A percentile compares a stretch with the other conserved stretches of the same genome.
These are phyloP conservation scores for Myotis findleyi DNA, from an alignment of 2,797 vertebrate genomes.

Conservation along the genomic window DNA sequence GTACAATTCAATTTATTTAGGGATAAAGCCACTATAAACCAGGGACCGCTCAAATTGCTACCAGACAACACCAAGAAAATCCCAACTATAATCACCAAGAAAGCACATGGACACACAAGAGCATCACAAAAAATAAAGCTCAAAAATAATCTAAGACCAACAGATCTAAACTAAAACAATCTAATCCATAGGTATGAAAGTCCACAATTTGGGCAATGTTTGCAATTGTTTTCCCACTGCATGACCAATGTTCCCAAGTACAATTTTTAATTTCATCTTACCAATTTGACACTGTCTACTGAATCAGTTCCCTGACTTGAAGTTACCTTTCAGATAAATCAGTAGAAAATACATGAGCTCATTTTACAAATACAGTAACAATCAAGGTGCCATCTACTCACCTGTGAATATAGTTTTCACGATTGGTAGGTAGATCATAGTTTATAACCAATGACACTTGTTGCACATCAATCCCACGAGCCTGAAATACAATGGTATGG, in stretches of 20 bases:
- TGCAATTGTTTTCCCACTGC: slow-evolving; percentile 77
- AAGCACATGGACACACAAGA: slow-evolving; percentile 70
- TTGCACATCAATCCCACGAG: slow-evolving; percentile 99
- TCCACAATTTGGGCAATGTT: slow-evolving; percentile 27
- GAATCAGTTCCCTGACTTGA: neutral
- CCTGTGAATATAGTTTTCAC: slow-evolving; percentile 99
- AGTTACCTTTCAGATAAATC: slow-evolving; percentile 32
- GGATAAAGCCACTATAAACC: slow-evolving; percentile 86
- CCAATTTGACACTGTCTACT: neutral
- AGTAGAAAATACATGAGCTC: neutral
- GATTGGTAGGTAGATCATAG: slow-evolving; percentile 98
- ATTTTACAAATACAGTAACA: neutral
- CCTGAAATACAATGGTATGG: slow-evolving; percentile 85
- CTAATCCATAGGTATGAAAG: neutral
- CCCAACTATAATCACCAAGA: slow-evolving; percentile 81
- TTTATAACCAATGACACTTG: slow-evolving; percentile 99
- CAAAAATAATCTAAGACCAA: slow-evolving; percentile 70
- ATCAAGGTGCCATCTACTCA: slow-evolving; percentile 81
- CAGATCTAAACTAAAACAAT: slow-evolving; percentile 62
- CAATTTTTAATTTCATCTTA: slow-evolving; percentile 20
- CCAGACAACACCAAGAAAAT: slow-evolving; percentile 80
- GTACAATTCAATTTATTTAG: slow-evolving; percentile 87
- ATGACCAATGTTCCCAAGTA: slow-evolving; percentile 64
- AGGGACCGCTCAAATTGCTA: slow-evolving; percentile 83
- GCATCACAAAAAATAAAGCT: slow-evolving; percentile 66